Base-by-base conservation (phyloP, 1,140 invertebrate species). In the Hyposmocoma kahamanoa region DNA sequence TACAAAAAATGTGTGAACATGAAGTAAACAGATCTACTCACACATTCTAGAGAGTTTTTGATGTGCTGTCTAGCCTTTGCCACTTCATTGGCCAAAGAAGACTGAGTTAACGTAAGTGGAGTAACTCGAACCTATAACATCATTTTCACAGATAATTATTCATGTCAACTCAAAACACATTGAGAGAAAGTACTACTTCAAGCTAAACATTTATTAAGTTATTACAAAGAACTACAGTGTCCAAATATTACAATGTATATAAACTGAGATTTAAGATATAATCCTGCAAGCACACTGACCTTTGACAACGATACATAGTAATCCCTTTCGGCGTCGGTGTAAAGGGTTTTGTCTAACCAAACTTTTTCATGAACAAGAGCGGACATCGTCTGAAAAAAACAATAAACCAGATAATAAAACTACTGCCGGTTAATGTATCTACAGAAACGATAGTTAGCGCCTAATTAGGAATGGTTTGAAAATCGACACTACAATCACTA, bases 11-110 rank as follows among this genome's bases (percentile, higher is more conserved):
- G 54, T 64, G 65, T 64, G 61, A 50, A 58, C 44, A 44, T 26
- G 53, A 59, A 58, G 43, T 17, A 42, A 52, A 43, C 38, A 39
- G 28, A 24, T 44, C 51, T 59, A 88, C 86, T 89, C 79, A 91
- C 90, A 86, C 89, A 89, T 84, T 91, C 89, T 70, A 91, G 82
- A 62, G 89, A 89, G 64, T 88, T 89, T 84, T 90, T 90, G 77
- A 91, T 90, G 69, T 91, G 88, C 78, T 91, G 88, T 67, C 90
- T 87, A 59, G 90, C 90, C 72, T 91, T 91, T 48, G 88, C 90
- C 53, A 91, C 90, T 87, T 91, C 90, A 71, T 84, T 88, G 54
- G 90, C 90, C 66, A 91, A 83, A 51, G 89, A 85, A 63, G 76
- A 81, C 34, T 71, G 65, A 52, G 65, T 55, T 59, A 68, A 56